Conservation (phyloP, 1,140 invertebrate genomes). For the honey bee (Apis mellifera) region Amel_HAv3.1 CM009931.2:12454501-12455000, state of each 20-base stretch:
- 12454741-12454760: conserved; percentile 42
- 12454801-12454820: conserved; percentile 41
- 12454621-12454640: conserved; percentile 74
- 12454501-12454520: conserved; percentile 23
- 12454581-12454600: conserved; percentile 47
- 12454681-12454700: conserved; percentile 1
- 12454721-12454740: conserved; percentile 39
- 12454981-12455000: no score
- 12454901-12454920: neutral
- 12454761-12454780: neutral
- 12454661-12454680: neutral
- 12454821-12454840: conserved; percentile 35
- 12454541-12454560: conserved; percentile 46
- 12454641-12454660: conserved; percentile 64
- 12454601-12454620: conserved; percentile 76
- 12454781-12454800: conserved; percentile 34
- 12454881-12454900: neutral
- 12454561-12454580: conserved; percentile 27
- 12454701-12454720: conserved; percentile 49
- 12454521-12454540: conserved; percentile 45
- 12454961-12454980: no score
- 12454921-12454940: neutral
- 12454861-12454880: no score
- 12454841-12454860: neutral
- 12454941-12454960: no score